Base-by-base conservation (phyloP, 2,113 vertebrate species). In the Coreoperca whiteheadi region DNA sequence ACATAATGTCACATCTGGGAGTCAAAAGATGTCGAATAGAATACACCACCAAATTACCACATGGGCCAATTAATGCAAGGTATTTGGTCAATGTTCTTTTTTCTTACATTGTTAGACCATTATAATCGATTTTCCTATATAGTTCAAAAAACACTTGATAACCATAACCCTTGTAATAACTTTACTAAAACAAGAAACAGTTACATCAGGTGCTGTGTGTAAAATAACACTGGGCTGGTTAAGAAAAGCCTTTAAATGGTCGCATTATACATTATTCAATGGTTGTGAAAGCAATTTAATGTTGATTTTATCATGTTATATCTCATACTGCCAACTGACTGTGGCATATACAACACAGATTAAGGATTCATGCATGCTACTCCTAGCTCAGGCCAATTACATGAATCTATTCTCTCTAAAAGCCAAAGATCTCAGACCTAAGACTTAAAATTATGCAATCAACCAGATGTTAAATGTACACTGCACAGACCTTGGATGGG, bases 181-280 rank as follows among this genome's bases (percentile, higher is more conserved):
- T 88, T 51, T 77, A 37, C 65, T 37, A 57, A 67, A 10, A 75
- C 39, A 64, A 64, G 15, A 66, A 32, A 25, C 15, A 11, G 21
- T 60, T 46, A 30, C 15, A 74, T 63, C 21, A 65, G 20, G 70
- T 60, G 56, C 25, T 14, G 15, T 25, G 50, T 39, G 30, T 71
- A 30, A 68, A 59, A 56, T 12, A 68, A 70, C 59, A 25, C 30
- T 20, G 14, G 4, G 7, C 20, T 76, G 28, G 37, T 80, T 67
- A 87, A 68, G 54, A 11, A 21, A 51, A 12, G 32, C 54, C 54
- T 70, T 61, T 66, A 73, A 83, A 79, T 53, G 23, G 69, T 50
- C 2, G 2, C 12, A 34, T 81, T 48, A 77, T 82, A 46, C 48
- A 76, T 83, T 73, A 86, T 91, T 83, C 60, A 83, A 37, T 61